Conservation (phyloP, 1,140 invertebrate species). For the Drosophila suzukii region DNA sequence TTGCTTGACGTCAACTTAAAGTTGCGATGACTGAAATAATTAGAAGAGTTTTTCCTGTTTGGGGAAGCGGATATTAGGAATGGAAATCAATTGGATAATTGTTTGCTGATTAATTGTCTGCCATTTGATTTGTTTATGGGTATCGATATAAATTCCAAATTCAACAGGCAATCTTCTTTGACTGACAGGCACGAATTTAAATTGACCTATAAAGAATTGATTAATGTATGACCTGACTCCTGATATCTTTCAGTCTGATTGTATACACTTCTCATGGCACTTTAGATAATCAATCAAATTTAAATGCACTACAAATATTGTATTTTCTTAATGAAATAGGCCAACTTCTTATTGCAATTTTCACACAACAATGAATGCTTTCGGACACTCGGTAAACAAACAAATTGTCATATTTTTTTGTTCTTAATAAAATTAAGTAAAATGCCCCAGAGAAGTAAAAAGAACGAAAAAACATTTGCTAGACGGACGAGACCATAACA, state of each 20-base stretch:
- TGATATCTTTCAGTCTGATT: neutral
- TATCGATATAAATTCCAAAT: neutral
- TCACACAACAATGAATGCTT: conserved; percentile 2
- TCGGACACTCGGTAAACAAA: conserved; percentile 26
- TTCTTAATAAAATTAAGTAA: conserved; percentile 3
- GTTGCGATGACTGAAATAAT: conserved; percentile 23
- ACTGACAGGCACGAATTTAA: neutral
- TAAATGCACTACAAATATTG: too few relatives aligned
- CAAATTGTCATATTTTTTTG: conserved; percentile 40
- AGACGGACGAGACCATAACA: conserved; percentile 49
- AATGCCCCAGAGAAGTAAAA: conserved; percentile 1
- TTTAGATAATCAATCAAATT: too few relatives aligned
- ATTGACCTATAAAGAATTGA: neutral
- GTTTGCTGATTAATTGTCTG: conserved; percentile 7
- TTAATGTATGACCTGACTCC: neutral
- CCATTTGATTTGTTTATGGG: conserved; percentile 9
- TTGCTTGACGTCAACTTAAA: conserved; percentile 35
- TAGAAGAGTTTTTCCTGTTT: neutral
- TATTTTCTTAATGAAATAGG: too few relatives aligned
- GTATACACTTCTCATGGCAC: neutral
- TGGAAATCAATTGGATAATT: conserved; percentile 1
- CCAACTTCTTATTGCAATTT: neutral
- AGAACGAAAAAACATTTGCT: conserved; percentile 30
- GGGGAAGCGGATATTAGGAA: conserved; percentile 21
- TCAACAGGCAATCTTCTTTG: neutral